These are phyloP conservation scores for Galerucella pusilla DNA, from an alignment of 2,888 invertebrate genomes.

Conservation along the genomic window DNA sequence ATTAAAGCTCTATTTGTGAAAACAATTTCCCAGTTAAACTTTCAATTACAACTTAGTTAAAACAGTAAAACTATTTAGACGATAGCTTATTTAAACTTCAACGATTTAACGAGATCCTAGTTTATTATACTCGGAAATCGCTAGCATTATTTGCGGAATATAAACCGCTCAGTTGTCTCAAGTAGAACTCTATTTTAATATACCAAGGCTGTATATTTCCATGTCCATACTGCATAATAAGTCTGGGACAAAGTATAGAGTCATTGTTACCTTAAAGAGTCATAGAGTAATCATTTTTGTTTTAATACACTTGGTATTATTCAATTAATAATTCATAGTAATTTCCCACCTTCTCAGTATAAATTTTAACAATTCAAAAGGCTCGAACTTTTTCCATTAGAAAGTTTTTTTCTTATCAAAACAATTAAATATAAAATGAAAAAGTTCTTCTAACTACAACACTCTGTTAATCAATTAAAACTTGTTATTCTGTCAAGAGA, in stretches of 20 bases:
- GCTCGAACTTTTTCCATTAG: neutral
- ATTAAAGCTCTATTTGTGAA: neutral
- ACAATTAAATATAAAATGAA: neutral
- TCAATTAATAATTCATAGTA: neutral
- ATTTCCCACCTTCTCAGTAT: neutral
- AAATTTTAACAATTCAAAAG: neutral
- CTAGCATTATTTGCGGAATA: neutral
- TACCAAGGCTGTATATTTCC: too few species aligned
- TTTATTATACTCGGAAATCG: neutral
- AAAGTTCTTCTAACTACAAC: neutral
- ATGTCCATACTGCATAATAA: too few species aligned
- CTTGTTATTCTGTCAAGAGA: slow-evolving; percentile 15
- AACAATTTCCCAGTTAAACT: neutral
- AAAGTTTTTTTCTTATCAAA: slow-evolving; percentile 5
- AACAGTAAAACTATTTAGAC: slow-evolving; percentile 1
- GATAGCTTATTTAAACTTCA: neutral
- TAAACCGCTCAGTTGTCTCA: neutral
- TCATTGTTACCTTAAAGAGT: too few species aligned
- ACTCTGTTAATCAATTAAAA: slow-evolving; percentile 22
- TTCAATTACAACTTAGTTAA: neutral
- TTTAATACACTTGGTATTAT: neutral
- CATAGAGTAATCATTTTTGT: too few species aligned
- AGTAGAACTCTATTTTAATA: neutral
- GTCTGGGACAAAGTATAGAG: too few species aligned
- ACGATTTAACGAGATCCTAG: neutral